Evolutionary conservation across 2,888 invertebrate species (phyloP).

Genomic region (Drosophila eohydei): DNA sequence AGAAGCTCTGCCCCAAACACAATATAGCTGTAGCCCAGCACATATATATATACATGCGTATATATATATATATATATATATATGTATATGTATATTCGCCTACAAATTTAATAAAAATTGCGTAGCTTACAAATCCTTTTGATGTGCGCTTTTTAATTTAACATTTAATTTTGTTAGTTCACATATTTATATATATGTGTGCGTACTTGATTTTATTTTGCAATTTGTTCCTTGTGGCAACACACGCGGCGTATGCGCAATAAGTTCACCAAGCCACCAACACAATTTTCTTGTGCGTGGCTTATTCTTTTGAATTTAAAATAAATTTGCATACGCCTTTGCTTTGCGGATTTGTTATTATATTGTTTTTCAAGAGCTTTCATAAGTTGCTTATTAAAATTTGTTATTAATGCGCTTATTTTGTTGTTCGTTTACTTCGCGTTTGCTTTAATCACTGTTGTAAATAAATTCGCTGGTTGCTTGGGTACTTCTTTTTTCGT

Average conservation of each 20-base stretch:
- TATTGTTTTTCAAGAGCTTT: slow-evolving; percentile 18
- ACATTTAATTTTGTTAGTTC: slow-evolving; percentile 52
- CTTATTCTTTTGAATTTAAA: slow-evolving; percentile 48
- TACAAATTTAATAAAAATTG: slow-evolving; percentile 58
- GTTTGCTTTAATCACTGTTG: neutral
- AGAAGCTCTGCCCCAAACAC: slow-evolving; percentile 27
- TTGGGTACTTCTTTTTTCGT: neutral
- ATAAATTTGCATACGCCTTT: slow-evolving; percentile 35
- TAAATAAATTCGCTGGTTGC: too few relatives aligned
- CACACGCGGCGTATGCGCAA: slow-evolving; percentile 73
- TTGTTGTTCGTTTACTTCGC: neutral
- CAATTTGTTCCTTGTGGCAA: slow-evolving; percentile 30
- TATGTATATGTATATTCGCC: neutral
- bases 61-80: too few relatives aligned
- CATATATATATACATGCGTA: too few relatives aligned
- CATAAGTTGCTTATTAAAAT: slow-evolving; percentile 46
- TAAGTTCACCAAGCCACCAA: slow-evolving; percentile 40
- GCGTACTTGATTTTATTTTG: neutral
- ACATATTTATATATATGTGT: neutral
- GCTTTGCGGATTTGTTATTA: neutral
- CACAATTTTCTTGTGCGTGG: slow-evolving; percentile 42
- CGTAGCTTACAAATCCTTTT: slow-evolving; percentile 67
- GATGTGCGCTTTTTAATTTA: slow-evolving; percentile 74
- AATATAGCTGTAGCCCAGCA: neutral
- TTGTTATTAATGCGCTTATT: slow-evolving; percentile 27